These are phyloP conservation scores for Melanotaenia parkinsoni DNA, from an alignment of 2,797 vertebrate species.

Conservation along the genomic window DNA sequence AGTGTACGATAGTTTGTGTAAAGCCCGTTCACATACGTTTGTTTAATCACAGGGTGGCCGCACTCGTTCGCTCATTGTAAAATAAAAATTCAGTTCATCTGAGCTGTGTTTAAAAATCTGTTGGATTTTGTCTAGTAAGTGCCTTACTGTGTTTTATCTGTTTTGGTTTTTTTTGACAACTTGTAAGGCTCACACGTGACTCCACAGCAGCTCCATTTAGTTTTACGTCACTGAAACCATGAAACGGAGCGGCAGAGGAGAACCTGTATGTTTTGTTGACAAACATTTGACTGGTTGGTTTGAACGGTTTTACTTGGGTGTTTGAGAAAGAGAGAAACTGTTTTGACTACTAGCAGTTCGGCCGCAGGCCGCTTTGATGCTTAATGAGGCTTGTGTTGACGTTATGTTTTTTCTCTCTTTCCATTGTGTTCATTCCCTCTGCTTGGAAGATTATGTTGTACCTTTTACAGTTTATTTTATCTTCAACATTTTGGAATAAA, in stretches of 20 bases:
- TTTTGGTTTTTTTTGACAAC: conserved; percentile 38
- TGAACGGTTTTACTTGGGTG: neutral
- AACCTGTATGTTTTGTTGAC: conserved; percentile 36
- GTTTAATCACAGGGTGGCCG: conserved; percentile 26
- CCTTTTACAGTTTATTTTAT: conserved; percentile 84
- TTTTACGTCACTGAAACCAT: neutral
- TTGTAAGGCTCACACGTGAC: conserved; percentile 13
- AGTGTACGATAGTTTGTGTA: conserved; percentile 31
- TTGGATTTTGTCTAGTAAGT: conserved; percentile 71
- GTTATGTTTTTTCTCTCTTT: conserved; percentile 27
- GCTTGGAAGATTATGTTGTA: conserved; percentile 76
- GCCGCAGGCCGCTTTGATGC: neutral
- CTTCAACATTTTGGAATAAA: conserved; percentile 81
- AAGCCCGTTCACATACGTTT: conserved; percentile 7
- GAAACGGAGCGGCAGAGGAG: conserved; percentile 4
- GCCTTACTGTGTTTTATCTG: conserved; percentile 70
- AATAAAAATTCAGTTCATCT: conserved; percentile 42
- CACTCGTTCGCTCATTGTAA: conserved; percentile 49
- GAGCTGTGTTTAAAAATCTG: conserved; percentile 39
- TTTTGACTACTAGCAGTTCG: conserved; percentile 37
- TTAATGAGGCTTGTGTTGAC: conserved; percentile 16
- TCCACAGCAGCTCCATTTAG: neutral
- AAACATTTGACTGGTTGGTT: conserved; percentile 20
- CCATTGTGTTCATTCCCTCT: conserved; percentile 57
- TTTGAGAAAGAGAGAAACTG: conserved; percentile 5